Conservation (phyloP, 2,888 invertebrate genomes). For the Melangyna quadrimaculata region DNA sequence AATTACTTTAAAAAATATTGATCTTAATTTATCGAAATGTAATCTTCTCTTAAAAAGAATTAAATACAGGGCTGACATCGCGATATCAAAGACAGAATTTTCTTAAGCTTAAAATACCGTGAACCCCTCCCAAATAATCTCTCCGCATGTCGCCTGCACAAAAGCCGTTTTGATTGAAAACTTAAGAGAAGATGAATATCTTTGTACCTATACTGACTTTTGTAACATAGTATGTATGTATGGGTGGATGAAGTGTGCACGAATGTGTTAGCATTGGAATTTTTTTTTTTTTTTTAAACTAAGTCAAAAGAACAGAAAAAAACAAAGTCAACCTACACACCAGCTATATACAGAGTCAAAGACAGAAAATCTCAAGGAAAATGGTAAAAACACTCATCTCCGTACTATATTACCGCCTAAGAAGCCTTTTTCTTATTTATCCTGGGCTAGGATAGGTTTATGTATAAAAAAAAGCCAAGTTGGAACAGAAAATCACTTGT, state of each 20-base stretch:
- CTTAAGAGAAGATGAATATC: slow-evolving; percentile 21
- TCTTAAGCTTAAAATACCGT: slow-evolving; percentile 23
- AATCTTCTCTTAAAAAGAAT: not conserved
- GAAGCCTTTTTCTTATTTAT: slow-evolving; percentile 8
- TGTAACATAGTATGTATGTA: not conserved
- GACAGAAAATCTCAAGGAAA: slow-evolving; percentile 3
- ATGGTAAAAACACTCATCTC: not conserved
- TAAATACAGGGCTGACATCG: slow-evolving; percentile 10
- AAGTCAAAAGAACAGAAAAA: not conserved
- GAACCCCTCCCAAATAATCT: not conserved
- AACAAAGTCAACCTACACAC: slow-evolving; percentile 13
- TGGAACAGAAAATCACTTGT: slow-evolving; percentile 61
- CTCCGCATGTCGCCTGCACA: not conserved
- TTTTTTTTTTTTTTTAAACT: not conserved
- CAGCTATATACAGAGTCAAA: not conserved
- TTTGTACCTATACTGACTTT: slow-evolving; percentile 12
- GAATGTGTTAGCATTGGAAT: not conserved
- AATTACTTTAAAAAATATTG: not conserved
- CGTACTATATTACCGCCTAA: slow-evolving; percentile 12
- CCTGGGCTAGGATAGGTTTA: not conserved
- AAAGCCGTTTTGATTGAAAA: slow-evolving; percentile 42
- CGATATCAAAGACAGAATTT: slow-evolving; percentile 5
- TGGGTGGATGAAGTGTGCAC: too few species aligned
- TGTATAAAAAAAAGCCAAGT: slow-evolving; percentile 3
- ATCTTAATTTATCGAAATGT: not conserved